Evolutionary conservation across 2,888 invertebrate genomes (phyloP).

Genomic region (Aphidoletes aphidimyza): DNA sequence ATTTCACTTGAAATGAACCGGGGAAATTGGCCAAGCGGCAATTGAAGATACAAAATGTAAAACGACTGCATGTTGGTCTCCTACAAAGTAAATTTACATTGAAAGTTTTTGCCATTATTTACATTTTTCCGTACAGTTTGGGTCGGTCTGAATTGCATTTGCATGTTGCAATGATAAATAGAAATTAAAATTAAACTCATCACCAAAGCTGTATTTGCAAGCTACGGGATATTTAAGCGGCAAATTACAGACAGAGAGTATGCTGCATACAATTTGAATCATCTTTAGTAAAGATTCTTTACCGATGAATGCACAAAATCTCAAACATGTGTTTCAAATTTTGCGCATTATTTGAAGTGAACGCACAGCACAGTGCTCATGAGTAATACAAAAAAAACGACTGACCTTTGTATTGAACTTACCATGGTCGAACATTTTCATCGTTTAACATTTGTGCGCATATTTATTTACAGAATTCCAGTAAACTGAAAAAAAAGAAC

Average conservation of each 20-base stretch:
- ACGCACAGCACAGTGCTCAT: too few species aligned
- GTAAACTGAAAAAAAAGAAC: neutral
- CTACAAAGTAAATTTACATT: neutral
- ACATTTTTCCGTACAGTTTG: neutral
- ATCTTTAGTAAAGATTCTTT: neutral
- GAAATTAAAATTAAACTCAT: neutral
- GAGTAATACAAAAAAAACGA: neutral
- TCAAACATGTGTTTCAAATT: constrained; percentile 21
- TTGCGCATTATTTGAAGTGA: neutral
- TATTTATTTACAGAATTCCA: too few species aligned
- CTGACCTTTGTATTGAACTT: neutral
- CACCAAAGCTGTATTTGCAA: neutral
- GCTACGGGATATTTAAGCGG: too few species aligned
- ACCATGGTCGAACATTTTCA: neutral
- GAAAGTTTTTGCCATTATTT: neutral
- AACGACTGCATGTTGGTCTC: neutral
- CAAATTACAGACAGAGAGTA: neutral
- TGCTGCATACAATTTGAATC: neutral
- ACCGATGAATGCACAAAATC: neutral
- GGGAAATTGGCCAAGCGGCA: neutral
- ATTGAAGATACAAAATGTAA: neutral
- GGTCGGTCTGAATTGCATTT: neutral
- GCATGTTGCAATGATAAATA: neutral
- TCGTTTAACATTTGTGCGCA: too few species aligned
- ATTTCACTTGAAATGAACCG: neutral